Base-by-base conservation (phyloP, 2,797 vertebrate genomes). In the Semaprochilodus insignis region DNA sequence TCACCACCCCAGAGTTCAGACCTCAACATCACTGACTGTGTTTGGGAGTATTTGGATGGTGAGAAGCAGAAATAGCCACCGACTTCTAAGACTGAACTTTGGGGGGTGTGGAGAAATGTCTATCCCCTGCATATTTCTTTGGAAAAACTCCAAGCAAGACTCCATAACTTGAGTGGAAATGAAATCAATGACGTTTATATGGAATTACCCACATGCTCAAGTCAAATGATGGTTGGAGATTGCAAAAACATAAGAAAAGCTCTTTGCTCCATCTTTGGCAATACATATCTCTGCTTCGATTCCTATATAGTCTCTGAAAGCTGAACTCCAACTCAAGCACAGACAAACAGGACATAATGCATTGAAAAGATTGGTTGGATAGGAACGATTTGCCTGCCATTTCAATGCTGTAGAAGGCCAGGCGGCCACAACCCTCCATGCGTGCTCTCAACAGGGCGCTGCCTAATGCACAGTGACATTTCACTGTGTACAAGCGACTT, bases 391-490 rank as follows among this genome's bases (percentile, higher is more conserved):
- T 55, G 13, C 40, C 19, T 48, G 59, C 4, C 23, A 11, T 40
- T 67, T 19, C 8, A 36, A 67, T 66, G 63, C 31, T 66, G 16
- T 10, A 69, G 21, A 69, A 13, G 10, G 21, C 14, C 63, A 44
- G 66, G 2, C 34, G 7, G 65, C 19, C 17, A 11, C 3, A 15
- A 21, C 11, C 21, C 40, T 13, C 62, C 62, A 65, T 8, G 6
- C 16, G 77, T 78, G 59, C 2, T 36, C 70, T 55, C 63, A 82
- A 51, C 59, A 77, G 36, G 40, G 54, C n/a, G 1, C 15, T 6
- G 31, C 23, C 36, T 75, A 78, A 84, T 81, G 76, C 23, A 63
- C 27, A 60, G 25, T 78, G 78, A 77, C 83, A 79, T 79, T 63
- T 70, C 67, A 36, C 40, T 74, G 6, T 23, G 62, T 72, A 85